Evolutionary conservation across 2,797 vertebrate species (phyloP).

Genomic region (Phyllotis vaccarum): DNA sequence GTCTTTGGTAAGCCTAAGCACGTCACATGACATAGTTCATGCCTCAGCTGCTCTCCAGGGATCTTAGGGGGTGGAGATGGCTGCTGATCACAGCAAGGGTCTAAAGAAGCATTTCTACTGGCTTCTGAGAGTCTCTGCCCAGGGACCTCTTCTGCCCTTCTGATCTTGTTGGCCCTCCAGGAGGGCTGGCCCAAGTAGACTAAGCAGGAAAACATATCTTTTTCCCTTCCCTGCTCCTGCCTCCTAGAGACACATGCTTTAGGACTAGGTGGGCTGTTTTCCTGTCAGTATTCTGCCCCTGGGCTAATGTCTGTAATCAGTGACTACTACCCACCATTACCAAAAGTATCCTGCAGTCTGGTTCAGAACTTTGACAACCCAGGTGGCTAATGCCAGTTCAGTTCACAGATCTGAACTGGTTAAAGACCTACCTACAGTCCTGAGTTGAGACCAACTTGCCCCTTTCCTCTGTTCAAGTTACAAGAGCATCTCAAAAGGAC

Average conservation of each 20-base stretch:
- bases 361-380: not conserved
- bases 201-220: not conserved
- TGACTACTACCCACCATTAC: not conserved
- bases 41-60: not conserved
- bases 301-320: not conserved
- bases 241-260: not conserved
- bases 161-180: not conserved
- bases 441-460: not conserved
- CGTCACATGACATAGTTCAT: not conserved
- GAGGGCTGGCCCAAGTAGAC: not conserved
- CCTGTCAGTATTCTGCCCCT: not conserved
- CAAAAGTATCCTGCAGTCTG: conserved; percentile 9
- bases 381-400: not conserved
- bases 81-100: too few species aligned
- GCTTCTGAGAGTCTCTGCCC: not conserved
- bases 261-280: not conserved
- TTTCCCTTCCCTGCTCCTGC: not conserved
- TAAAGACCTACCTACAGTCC: not conserved
- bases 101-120: not conserved
- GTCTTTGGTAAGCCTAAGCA: not conserved
- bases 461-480: not conserved
- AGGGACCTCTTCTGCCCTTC: not conserved
- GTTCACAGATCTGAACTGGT: not conserved
- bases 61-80: too few species aligned
- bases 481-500: not conserved